Percentiles rank a stretch among this genome's conserved stretches.
Evolutionary conservation across 92 coral and sea anemone species (phyloP).

Genomic region (Palythoa grandiflora): DNA sequence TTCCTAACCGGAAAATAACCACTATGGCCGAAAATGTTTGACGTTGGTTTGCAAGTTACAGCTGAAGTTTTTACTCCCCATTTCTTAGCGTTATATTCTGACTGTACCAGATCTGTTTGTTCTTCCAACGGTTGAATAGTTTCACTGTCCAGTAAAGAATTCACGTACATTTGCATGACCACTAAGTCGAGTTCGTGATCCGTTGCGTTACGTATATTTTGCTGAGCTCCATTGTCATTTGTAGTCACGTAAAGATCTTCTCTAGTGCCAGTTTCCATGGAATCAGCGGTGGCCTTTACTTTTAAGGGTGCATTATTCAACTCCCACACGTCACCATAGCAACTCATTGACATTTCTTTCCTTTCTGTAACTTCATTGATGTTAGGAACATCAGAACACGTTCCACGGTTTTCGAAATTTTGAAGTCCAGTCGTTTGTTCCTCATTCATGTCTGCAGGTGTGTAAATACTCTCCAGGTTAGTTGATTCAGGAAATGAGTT

Average conservation of each 20-base stretch:
- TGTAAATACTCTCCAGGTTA: background rate
- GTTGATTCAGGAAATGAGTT: constrained; percentile 13
- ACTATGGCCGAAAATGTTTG: background rate
- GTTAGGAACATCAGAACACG: background rate
- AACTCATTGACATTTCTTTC: background rate
- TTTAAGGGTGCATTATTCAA: background rate
- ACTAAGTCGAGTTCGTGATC: background rate
- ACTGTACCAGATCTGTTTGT: background rate
- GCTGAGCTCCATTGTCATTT: background rate
- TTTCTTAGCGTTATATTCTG: background rate
- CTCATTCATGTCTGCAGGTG: background rate
- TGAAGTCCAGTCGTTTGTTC: background rate
- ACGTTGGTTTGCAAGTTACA: background rate
- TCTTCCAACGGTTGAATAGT: background rate
- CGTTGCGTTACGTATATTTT: background rate
- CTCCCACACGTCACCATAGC: constrained; percentile 29
- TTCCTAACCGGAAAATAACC: background rate
- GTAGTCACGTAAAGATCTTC: background rate
- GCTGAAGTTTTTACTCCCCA: background rate
- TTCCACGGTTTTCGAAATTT: constrained; percentile 9
- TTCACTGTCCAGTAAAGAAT: background rate
- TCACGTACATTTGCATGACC: background rate
- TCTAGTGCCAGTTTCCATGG: background rate
- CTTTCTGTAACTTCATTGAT: background rate
- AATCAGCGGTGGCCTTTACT: background rate